Base-by-base conservation (phyloP, 2,888 invertebrate genomes). In the Hirtodrosophila trivittata region DNA sequence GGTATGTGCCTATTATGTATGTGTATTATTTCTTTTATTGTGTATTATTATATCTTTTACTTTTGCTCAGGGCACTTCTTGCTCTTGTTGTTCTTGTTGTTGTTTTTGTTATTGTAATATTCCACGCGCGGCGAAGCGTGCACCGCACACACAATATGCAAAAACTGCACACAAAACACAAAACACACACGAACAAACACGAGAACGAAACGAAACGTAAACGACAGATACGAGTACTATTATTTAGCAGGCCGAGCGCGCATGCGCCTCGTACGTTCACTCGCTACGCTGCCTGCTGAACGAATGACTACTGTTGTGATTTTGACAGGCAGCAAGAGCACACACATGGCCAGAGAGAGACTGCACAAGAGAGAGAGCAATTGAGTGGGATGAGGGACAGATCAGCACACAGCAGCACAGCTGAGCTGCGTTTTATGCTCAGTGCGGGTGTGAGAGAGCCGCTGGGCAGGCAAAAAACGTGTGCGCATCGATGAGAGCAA, bases 221-320 rank as follows among this genome's bases (percentile, higher is more conserved):
- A 57, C 49, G 62, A 42, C 26, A 32, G 28, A 60, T 70, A 49
- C 60, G 47, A 60, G 47, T 46, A 57, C n/a, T n/a, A 41, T 43
- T 49, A 30, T 28, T 68, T 30, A 26, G 57, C 71, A 56, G 65
- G 64, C 65, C 66, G 56, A 82, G 84, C 86, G 86, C 86, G 84
- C 86, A 80, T 69, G 84, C 86, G 86, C 73, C 66, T 66, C 67
- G 69, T 77, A 86, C 81, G 81, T 86, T 69, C 32, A 62, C 49
- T 65, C 64, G 69, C 72, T 80, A 60, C 77, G 73, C 70, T 63
- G 71, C 66, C 84, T 67, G 72, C 65, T 51, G 42, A 77, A 71
- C 77, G 71, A 85, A 82, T 82, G 76, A 74, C 35, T 64, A 21
- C 43, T 58, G 62, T 50, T 64, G 46, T 60, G 52, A 60, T 64